Base-by-base conservation (phyloP, 2,888 invertebrate species). In the Tenthredo mesomela region DNA sequence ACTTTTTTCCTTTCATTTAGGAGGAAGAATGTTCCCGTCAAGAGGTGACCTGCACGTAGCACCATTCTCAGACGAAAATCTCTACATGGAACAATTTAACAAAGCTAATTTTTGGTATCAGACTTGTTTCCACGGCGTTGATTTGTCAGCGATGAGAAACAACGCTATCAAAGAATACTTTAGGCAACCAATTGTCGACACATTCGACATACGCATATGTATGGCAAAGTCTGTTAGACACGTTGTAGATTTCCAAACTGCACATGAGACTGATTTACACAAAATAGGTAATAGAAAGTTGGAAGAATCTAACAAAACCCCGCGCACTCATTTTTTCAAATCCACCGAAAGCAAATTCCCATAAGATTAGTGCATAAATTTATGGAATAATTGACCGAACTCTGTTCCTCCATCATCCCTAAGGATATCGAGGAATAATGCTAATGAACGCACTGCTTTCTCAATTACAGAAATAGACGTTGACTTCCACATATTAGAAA, bases 21-120 rank as follows among this genome's bases (percentile, higher is more conserved):
- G 95, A 85, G 99, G 99, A 84, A 97, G 98, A 94, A 99, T 99
- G 99, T 99, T 98, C 93, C 99, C 99, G 1, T 97, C 98, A 0
- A 96, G 98, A 93, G 99, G 99, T 83, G 99, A 99, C 94, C 95
- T 99, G 58, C 99, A 99, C 92, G 97, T 99, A 92, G 99, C 99
- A 80, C 99, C 99, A 0, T 99, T 99, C 93, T 98, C 98, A 71
- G 99, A 99, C 93, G 99, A 99, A 93, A 97, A 98, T 43, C 95
- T 99, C 61, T 99, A 97, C 93, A 98, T 98, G 96, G 99, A 99
- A 93, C 99, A 99, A 93, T 98, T 98, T 91, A 98, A 98, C 91
- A 99, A 99, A 94, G 98, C 99, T 0, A 99, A 99, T 93, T 99
- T 99, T 93, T 99, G 99, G 99, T 98, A 98, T 92, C 99, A 99